Conservation (phyloP, 2,113 vertebrate genomes). For the Sylvilagus bachmani region DNA sequence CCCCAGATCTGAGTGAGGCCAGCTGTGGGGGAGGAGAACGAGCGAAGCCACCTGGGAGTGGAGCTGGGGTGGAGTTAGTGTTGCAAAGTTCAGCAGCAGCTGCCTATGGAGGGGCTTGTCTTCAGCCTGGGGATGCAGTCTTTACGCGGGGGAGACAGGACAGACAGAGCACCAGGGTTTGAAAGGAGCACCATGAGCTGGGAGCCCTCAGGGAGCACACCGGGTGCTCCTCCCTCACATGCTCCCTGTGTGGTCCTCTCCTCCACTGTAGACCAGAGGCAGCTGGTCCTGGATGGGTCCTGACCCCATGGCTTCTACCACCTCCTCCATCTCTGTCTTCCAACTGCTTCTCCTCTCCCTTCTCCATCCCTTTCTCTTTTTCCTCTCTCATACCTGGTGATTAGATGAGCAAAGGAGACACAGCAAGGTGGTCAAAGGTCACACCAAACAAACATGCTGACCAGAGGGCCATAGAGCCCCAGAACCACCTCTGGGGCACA, state of each 20-base stretch:
- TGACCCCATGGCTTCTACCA: background rate
- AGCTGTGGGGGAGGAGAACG: background rate
- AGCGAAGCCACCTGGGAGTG: background rate
- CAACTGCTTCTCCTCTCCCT: background rate
- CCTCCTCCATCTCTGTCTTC: background rate
- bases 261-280: background rate
- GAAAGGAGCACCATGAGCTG: background rate
- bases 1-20: background rate
- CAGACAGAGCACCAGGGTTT: background rate
- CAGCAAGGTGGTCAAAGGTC: background rate
- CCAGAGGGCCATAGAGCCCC: background rate
- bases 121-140: background rate
- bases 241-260: background rate
- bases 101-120: background rate
- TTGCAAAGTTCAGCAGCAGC: background rate
- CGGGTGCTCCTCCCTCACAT: too few species aligned
- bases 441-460: background rate
- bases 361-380: background rate
- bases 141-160: background rate
- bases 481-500: fast-evolving
- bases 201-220: fast-evolving
- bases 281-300: background rate
- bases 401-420: background rate
- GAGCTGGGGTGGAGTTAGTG: background rate
- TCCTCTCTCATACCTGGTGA: background rate